Evolutionary conservation across 1,140 invertebrate species (phyloP), one percentile per base, ranked within the genome.

Genomic region (Protaetia brevitarsis): DNA sequence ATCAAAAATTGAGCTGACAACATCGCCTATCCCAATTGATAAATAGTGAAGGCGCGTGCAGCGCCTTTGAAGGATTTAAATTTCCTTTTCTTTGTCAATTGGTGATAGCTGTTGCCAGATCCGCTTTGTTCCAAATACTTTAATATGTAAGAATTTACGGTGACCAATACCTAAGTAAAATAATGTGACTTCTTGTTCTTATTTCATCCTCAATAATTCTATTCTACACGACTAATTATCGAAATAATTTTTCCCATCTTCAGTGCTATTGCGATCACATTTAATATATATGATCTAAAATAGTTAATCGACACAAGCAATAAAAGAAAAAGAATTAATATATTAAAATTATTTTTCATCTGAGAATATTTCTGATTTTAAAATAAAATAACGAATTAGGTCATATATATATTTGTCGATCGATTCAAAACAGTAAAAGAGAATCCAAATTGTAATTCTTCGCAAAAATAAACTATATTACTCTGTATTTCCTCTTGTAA

Each of bases 191-290:
- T 72, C 64, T 71, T 71, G 37, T 69, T 72, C 71, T 72, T 72
- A 72, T 72, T 71, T 71, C 71, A 72, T 72, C 71, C 71, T 72
- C 71, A 63, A 29, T 59, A 45, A n/a, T n/a, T n/a, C n/a, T n/a
- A n/a, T n/a, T n/a, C n/a, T n/a, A n/a, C n/a, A n/a, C n/a, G n/a
- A n/a, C n/a, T n/a, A n/a, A n/a, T n/a, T n/a, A n/a, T n/a, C n/a
- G n/a, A n/a, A n/a, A n/a, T n/a, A n/a, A n/a, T n/a, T n/a, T n/a
- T n/a, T n/a, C n/a, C n/a, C n/a, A n/a, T n/a, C n/a, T n/a, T n/a
- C n/a, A n/a, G n/a, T n/a, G n/a, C n/a, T n/a, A n/a, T n/a, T n/a
- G n/a, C n/a, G n/a, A n/a, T n/a, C n/a, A n/a, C n/a, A n/a, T n/a
- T n/a, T n/a, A n/a, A n/a, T n/a, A n/a, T n/a, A n/a, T n/a, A n/a